Evolutionary conservation across 2,113 vertebrate species (phyloP), one percentile per base, ranked within the genome.

Genomic region (Melanocharis versteri): DNA sequence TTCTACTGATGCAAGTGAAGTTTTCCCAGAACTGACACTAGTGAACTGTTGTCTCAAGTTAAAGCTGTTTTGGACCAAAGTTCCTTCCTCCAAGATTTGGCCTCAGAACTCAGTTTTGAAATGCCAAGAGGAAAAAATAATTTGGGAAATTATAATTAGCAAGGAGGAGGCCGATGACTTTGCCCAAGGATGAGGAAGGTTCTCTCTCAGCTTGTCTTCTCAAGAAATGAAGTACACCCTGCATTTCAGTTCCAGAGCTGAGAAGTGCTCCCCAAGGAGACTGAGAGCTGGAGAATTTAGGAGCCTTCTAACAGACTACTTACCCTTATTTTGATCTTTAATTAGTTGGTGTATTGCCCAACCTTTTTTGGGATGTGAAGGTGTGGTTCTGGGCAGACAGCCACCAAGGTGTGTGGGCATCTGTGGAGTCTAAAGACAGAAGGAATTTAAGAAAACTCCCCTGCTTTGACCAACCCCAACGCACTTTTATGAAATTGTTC

Each of bases 11-110:
- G 26, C 82, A 88, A 93, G 90, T 58, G 76, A 75, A 66, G 39
- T 71, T 91, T 96, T 96, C 90, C 72, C 56, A 89, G 94, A 95
- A 96, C 48, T 87, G 83, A 81, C 69, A 75, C 64, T 64, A 84
- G 33, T 54, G 31, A 96, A 91, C 47, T 66, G 68, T 71, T 92
- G 68, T 73, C 76, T 92, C 80, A 70, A 79, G 64, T 31, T 72
- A 78, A 89, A 90, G 60, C 60, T 75, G 60, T 92, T 93, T 90
- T 37, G 60, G 89, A 94, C 83, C 64, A 89, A 95, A 96, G 91
- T 94, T 96, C 56, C 51, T 89, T 92, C 19, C 72, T 83, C 72
- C 60, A 82, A 83, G 35, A 86, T 90, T 71, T 94, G 68, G 86
- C 91, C 80, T 94, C 75, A 81, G 86, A 92, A 87, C 80, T 90